phyloP scores from a whole-genome alignment of 1,140 invertebrate species.

The Conopomorpha cramerella region DNA sequence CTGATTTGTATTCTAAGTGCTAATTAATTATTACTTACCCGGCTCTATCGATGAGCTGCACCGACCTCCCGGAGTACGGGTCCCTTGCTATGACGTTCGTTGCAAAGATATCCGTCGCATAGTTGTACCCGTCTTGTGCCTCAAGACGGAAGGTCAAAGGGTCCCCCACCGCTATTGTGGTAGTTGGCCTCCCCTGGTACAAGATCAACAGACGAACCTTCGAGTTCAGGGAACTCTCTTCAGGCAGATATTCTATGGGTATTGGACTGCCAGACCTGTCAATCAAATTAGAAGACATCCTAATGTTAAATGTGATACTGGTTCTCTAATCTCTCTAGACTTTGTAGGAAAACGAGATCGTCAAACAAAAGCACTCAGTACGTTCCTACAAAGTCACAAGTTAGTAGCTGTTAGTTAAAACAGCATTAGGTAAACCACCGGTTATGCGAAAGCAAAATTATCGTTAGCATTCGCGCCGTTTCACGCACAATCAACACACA shows the following conservation, averaged over 20 bases:
- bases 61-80: constrained; percentile 87
- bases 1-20: too few species aligned
- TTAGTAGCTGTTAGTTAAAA: constrained; percentile 59
- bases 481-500: too few species aligned
- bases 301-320: constrained; percentile 44
- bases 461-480: too few species aligned
- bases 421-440: too few species aligned
- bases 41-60: constrained; percentile 86
- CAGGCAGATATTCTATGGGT: constrained; percentile 88
- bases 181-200: constrained; percentile 88
- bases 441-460: too few species aligned
- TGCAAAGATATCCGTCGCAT: constrained; percentile 87
- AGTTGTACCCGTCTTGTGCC: constrained; percentile 88
- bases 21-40: too few species aligned
- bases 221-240: constrained; percentile 87
- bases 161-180: constrained; percentile 93
- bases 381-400: constrained; percentile 48
- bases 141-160: constrained; percentile 88
- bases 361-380: too few species aligned
- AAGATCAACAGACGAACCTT: constrained; percentile 83
- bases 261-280: constrained; percentile 85
- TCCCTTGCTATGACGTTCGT: constrained; percentile 92
- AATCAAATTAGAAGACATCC: constrained; percentile 39
- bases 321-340: constrained; percentile 13
- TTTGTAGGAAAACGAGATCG: constrained; percentile 33